Base-by-base conservation (phyloP, 2,797 vertebrate species). In the Triplophysa yarkandensis region DNA sequence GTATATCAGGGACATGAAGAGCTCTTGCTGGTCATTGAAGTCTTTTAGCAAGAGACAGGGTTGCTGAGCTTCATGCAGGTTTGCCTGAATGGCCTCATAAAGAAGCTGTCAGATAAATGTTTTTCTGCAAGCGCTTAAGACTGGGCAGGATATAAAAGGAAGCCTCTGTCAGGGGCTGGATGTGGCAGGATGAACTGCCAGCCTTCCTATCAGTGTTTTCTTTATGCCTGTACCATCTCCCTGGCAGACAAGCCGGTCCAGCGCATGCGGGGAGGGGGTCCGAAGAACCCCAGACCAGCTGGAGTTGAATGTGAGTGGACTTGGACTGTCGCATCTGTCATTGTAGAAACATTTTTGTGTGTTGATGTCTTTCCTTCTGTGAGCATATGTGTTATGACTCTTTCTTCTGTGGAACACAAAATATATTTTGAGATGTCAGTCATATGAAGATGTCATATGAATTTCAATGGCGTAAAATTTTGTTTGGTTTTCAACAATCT, bases 91-190 rank as follows among this genome's bases (percentile, higher is more conserved):
- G 81, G 77, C 80, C 85, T 83, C 81, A 80, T 86, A 86, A 88
- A 89, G 85, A 84, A 85, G 83, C 48, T 85, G 85, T 90, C 89
- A 88, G 87, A 89, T 87, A 75, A 88, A 90, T 89, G 85, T 87
- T 80, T 89, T 85, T 87, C 85, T 85, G 83, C 48, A 57, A 57
- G 68, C 65, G 68, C 75, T 64, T 64, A 30, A 58, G 68, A 71
- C 68, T 46, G 75, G 89, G 91, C 90, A 86, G 81, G 80, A 81
- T 78, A 88, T 88, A 89, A 88, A 91, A 91, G 90, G 87, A 83
- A 16, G 81, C 85, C 87, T 83, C 85, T 92, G 91, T 93, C 83
- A 82, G 82, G 83, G 87, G 81, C 76, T 88, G 87, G 89, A 88
- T 86, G 89, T 87, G 83, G 81, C 43, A 54, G 52, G 81, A 85